These are phyloP conservation scores for Caenorhabditis parvicauda DNA, from an alignment of 2,888 invertebrate genomes.

Conservation along the genomic window DNA sequence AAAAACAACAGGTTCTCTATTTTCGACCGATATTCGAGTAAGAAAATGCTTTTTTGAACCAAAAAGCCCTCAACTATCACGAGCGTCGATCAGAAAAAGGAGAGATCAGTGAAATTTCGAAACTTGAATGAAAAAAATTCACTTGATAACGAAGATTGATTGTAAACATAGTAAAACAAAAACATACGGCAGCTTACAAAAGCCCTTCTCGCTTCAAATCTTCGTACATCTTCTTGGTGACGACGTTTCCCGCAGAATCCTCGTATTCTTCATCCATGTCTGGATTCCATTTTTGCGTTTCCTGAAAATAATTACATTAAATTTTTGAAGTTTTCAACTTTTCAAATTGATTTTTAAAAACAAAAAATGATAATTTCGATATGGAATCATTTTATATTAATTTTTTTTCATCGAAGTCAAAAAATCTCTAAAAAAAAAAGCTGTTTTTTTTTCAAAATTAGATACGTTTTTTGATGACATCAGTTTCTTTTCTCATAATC, in stretches of 20 bases:
- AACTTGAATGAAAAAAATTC: background rate
- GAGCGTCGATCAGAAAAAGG: no score
- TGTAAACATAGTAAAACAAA: background rate
- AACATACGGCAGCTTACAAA: slow-evolving; percentile 69
- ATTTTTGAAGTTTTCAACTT: slow-evolving; percentile 1
- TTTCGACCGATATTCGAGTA: no score
- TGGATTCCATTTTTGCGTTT: slow-evolving; percentile 76
- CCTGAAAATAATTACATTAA: background rate
- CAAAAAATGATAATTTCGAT: no score
- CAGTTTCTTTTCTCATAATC: no score
- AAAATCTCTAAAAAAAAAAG: no score
- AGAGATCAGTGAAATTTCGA: slow-evolving; percentile 6
- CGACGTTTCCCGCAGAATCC: slow-evolving; percentile 96
- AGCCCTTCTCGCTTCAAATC: slow-evolving; percentile 97
- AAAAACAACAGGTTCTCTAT: no score
- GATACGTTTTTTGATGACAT: no score
- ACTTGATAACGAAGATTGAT: background rate
- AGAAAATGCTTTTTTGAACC: no score
- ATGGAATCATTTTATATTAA: no score
- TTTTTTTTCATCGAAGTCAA: no score
- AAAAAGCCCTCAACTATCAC: no score
- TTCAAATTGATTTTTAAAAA: slow-evolving; percentile 23
- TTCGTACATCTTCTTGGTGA: slow-evolving; percentile 95
- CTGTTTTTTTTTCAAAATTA: no score
- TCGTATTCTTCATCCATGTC: slow-evolving; percentile 88